Percentiles rank a stretch among this genome's conserved stretches.
phyloP scores from a whole-genome alignment of 2,113 vertebrate genomes.

The Antechinus stuartii region DNA sequence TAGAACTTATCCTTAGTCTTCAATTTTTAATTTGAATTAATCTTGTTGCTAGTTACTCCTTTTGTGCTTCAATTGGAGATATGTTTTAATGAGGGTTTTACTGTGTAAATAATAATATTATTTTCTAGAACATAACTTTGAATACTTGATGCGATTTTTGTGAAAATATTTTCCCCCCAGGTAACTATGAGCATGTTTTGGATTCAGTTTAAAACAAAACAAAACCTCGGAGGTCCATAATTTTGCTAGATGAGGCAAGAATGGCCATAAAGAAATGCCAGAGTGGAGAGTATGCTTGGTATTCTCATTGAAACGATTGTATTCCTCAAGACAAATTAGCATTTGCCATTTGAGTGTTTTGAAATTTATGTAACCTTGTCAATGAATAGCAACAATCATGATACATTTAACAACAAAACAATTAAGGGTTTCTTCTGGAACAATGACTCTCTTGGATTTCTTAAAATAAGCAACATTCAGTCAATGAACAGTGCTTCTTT shows the following conservation, averaged over 20 bases:
- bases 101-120: neutral
- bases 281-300: neutral
- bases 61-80: constrained; percentile 13
- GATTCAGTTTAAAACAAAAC: neutral
- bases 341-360: neutral
- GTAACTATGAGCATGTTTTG: constrained; percentile 32
- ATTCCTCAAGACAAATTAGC: neutral
- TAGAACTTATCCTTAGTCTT: constrained; percentile 30
- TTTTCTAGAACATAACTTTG: neutral
- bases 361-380: neutral
- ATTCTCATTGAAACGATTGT: neutral
- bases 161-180: neutral
- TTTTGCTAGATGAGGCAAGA: neutral
- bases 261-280: neutral
- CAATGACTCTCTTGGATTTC: constrained; percentile 14
- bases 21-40: constrained; percentile 18
- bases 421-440: neutral
- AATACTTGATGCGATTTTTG: neutral
- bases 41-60: constrained; percentile 40
- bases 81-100: constrained; percentile 42
- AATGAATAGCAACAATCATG: constrained; percentile 37
- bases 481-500: neutral
- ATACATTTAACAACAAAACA: constrained; percentile 21
- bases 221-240: neutral
- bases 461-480: neutral